Evolutionary conservation across 2,797 vertebrate genomes (phyloP).

Genomic region (Bradypodion pumilum): DNA sequence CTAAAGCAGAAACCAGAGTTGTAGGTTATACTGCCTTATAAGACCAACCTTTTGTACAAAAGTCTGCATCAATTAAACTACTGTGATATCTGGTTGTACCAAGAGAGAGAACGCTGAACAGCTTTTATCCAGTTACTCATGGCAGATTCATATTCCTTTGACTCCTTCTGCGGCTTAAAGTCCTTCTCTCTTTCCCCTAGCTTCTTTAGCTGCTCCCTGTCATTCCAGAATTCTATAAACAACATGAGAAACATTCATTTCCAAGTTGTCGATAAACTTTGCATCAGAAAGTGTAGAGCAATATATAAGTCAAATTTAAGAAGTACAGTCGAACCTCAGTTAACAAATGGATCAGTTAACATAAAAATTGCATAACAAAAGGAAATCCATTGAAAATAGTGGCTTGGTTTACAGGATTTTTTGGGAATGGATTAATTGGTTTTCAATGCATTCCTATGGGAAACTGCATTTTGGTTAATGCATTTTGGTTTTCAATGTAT

Average conservation of each 20-base stretch:
- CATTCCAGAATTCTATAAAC: constrained; percentile 88
- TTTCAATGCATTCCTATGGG: no score
- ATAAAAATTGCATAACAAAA: no score
- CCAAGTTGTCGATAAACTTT: constrained; percentile 52
- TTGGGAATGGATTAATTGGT: no score
- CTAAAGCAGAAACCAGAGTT: constrained; percentile 25
- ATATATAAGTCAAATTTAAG: constrained; percentile 19
- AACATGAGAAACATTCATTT: constrained; percentile 47
- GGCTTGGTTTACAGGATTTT: no score
- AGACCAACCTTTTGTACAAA: constrained; percentile 34
- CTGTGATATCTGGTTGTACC: constrained; percentile 79
- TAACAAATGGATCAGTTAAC: no score
- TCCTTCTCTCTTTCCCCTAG: constrained; percentile 78
- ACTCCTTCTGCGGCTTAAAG: constrained; percentile 81
- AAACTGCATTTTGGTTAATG: no score
- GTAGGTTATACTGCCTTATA: constrained; percentile 42
- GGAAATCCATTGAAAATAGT: no score
- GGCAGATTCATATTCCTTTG: constrained; percentile 75
- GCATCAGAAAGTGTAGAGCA: constrained; percentile 23
- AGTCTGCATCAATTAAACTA: constrained; percentile 23
- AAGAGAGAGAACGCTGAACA: constrained; percentile 84
- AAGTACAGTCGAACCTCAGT: constrained; percentile 38
- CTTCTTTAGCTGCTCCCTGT: constrained; percentile 87
- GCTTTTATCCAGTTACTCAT: constrained; percentile 90
- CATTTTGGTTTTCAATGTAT: no score